Evolutionary conservation across 1,140 invertebrate species (phyloP).

Genomic region (Potamilus streckersoni): DNA sequence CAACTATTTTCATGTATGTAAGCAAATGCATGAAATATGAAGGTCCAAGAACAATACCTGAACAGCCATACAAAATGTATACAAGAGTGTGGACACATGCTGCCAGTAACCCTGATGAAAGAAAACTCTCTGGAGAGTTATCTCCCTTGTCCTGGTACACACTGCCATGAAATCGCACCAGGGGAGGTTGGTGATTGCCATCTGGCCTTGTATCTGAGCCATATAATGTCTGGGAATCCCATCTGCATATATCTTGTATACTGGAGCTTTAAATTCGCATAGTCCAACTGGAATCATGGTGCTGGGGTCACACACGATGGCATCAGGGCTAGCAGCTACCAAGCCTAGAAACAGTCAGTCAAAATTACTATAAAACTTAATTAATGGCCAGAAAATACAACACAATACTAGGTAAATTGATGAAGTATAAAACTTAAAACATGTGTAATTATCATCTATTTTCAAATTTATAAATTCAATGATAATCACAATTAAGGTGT

Average conservation of each 20-base stretch:
- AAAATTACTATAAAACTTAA: no score
- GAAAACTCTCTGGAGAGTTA: conserved; percentile 49
- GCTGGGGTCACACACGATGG: conserved; percentile 36
- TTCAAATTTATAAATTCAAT: no score
- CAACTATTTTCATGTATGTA: no score
- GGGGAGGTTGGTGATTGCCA: conserved; percentile 41
- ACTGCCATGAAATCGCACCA: conserved; percentile 61
- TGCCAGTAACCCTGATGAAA: conserved; percentile 49
- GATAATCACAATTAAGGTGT: no score
- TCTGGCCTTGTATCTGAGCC: conserved; percentile 60
- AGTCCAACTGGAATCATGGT: conserved; percentile 36
- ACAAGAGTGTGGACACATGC: no score
- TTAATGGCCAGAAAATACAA: no score
- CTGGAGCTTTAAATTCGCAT: conserved; percentile 55
- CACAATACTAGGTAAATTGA: no score
- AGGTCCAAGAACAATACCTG: no score
- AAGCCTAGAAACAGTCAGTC: conserved; percentile 1
- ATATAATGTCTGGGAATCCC: conserved; percentile 55
- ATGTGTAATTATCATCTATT: no score
- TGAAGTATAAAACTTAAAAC: no score
- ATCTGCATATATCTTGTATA: conserved; percentile 39
- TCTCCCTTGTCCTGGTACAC: conserved; percentile 44
- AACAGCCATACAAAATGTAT: no score
- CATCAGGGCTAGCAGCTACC: conserved; percentile 56
- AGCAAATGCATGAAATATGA: no score